Percentiles rank a stretch among this genome's conserved stretches.
These are phyloP conservation scores for Pteronura brasiliensis DNA, from an alignment of 2,113 vertebrate genomes.

Conservation along the genomic window DNA sequence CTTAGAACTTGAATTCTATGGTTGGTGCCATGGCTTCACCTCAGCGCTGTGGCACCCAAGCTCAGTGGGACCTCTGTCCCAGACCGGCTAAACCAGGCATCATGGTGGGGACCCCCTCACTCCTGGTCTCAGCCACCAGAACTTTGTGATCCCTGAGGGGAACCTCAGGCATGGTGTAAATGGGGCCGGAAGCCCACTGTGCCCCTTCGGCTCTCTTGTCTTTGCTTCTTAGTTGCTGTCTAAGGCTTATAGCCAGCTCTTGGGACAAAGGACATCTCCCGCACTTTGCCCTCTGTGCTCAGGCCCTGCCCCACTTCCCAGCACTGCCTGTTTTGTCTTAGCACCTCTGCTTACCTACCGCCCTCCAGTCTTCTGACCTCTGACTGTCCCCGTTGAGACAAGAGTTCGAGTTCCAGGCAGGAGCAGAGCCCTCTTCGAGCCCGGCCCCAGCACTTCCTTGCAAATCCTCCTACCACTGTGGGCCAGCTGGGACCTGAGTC, in stretches of 20 bases:
- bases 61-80: background rate
- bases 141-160: background rate
- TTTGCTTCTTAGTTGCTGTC: background rate
- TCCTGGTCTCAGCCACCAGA: background rate
- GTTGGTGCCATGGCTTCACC: background rate
- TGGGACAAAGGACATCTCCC: background rate
- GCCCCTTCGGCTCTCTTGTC: background rate
- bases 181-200: background rate
- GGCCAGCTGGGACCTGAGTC: background rate
- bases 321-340: background rate
- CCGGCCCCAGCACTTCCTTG: background rate
- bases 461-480: background rate
- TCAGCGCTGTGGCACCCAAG: background rate
- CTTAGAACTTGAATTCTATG: background rate
- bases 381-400: background rate
- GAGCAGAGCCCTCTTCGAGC: background rate
- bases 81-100: background rate
- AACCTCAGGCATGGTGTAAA: background rate
- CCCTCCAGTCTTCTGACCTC: background rate
- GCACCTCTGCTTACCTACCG: background rate
- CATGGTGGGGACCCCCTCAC: background rate
- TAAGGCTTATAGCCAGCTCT: background rate
- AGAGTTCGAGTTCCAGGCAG: slow-evolving; percentile 12
- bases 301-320: background rate
- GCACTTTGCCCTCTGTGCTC: background rate